Percentiles rank a stretch among this genome's conserved stretches.
These are phyloP conservation scores for Thyatira batis DNA, from an alignment of 2,888 invertebrate genomes.

Conservation along the genomic window DNA sequence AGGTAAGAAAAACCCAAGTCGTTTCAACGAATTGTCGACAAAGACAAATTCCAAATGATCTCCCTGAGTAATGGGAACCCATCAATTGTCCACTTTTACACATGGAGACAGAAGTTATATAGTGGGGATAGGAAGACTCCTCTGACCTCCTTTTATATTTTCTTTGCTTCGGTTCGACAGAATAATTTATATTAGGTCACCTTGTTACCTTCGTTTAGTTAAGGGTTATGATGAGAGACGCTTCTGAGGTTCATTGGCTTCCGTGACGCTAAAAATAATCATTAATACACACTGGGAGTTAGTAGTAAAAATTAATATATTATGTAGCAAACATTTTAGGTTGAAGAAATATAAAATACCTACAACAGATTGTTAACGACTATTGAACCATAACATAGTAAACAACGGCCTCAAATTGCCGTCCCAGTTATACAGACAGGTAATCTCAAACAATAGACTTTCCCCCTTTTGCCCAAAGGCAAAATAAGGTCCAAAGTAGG, in stretches of 20 bases:
- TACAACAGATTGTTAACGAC: too few relatives aligned
- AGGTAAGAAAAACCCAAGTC: not conserved
- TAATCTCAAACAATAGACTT: not conserved
- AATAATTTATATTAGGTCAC: not conserved
- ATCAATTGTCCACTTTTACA: not conserved
- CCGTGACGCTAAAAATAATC: too few relatives aligned
- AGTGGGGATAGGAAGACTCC: not conserved
- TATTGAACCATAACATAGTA: not conserved
- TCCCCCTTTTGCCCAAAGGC: not conserved
- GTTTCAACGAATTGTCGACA: not conserved
- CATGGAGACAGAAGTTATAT: not conserved
- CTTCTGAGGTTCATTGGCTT: not conserved
- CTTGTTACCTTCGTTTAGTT: not conserved
- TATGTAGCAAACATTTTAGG: too few relatives aligned
- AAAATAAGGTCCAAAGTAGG: not conserved
- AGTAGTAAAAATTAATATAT: too few relatives aligned
- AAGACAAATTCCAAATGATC: constrained; percentile 1
- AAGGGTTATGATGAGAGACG: not conserved
- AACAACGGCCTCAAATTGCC: not conserved
- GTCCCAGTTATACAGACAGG: not conserved
- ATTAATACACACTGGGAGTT: too few relatives aligned
- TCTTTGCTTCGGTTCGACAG: not conserved
- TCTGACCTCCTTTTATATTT: not conserved
- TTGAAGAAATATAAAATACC: too few relatives aligned
- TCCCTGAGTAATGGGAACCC: not conserved